Evolutionary conservation across 2,888 invertebrate genomes (phyloP).

Genomic region (Lycocerus yunnanus): DNA sequence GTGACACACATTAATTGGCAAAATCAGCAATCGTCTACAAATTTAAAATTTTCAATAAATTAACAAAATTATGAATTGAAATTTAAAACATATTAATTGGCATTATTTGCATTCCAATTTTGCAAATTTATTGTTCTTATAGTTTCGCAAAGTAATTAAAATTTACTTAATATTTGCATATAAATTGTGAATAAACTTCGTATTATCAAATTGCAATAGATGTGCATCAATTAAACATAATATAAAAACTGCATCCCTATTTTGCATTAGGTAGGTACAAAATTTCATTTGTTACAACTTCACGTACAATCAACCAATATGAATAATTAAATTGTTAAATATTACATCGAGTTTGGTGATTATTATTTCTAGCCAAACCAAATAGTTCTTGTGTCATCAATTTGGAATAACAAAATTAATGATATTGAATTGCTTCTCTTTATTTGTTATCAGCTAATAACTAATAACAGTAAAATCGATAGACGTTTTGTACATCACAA

Average conservation of each 20-base stretch:
- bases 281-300: neutral
- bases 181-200: neutral
- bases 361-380: neutral
- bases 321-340: neutral
- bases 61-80: neutral
- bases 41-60: neutral
- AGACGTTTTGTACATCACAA: too few relatives aligned
- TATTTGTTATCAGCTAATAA: too few relatives aligned
- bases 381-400: neutral
- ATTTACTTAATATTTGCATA: neutral
- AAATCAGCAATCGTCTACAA: neutral
- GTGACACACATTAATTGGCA: neutral
- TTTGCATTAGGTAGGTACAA: neutral
- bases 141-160: neutral
- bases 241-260: neutral
- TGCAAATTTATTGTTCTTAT: neutral
- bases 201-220: neutral
- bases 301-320: neutral
- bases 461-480: too few relatives aligned
- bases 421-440: too few relatives aligned
- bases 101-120: neutral
- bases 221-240: neutral
- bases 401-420: neutral
- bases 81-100: too few relatives aligned
- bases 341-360: neutral